Conservation (phyloP, 2,113 vertebrate genomes). For the Cinclus cinclus region DNA sequence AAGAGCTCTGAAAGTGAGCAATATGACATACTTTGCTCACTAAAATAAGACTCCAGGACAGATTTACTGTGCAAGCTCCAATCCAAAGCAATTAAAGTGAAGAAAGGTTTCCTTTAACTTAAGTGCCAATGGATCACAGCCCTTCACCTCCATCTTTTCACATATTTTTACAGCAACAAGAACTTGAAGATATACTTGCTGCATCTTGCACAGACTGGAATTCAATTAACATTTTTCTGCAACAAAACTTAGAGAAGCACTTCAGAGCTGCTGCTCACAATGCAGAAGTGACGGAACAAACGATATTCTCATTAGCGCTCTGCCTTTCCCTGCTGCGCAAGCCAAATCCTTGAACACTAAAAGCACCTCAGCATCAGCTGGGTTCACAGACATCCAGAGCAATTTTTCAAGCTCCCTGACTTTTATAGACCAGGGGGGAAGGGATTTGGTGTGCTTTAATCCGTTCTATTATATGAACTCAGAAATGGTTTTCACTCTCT, state of each 20-base stretch:
- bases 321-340: constrained; percentile 56
- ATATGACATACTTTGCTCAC: neutral
- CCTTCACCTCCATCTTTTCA: constrained; percentile 1
- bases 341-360: constrained; percentile 50
- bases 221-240: constrained; percentile 58
- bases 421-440: constrained; percentile 47
- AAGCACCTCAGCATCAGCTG: constrained; percentile 56
- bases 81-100: neutral
- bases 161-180: neutral
- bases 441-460: constrained; percentile 56
- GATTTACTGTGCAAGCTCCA: neutral
- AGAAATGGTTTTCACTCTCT: constrained; percentile 36
- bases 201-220: constrained; percentile 2
- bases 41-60: neutral
- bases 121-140: neutral
- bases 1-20: neutral
- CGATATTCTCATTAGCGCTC: constrained; percentile 52
- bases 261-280: constrained; percentile 53
- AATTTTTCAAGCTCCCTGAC: constrained; percentile 62
- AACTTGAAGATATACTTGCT: constrained; percentile 21
- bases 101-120: constrained; percentile 3
- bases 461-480: constrained; percentile 46
- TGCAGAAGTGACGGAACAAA: constrained; percentile 35
- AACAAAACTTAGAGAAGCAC: constrained; percentile 25
- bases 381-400: constrained; percentile 39